Evolutionary conservation across 2,888 invertebrate species (phyloP), one percentile per base, ranked within the genome.

Genomic region (Incurvaria masculella): DNA sequence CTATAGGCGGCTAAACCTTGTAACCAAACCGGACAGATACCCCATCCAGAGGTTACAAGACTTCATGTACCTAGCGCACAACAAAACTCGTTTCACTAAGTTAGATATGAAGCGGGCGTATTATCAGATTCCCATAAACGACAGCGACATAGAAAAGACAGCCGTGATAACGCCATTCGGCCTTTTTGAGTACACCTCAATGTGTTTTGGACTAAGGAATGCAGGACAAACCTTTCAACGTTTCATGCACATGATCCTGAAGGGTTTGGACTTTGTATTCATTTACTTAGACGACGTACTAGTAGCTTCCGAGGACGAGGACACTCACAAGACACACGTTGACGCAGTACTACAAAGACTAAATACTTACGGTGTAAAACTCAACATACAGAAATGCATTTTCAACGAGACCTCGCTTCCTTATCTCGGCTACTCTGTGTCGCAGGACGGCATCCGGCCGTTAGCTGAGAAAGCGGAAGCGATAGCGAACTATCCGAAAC

Each of bases 141-240:
- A 48, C 8, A 58, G n/a, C 4, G 66, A 67, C 54, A 54, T 66
- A 4, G 55, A 50, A 1, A 68, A 72, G 50, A 68, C 68, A 0
- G 67, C 64, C 0, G 56, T 64, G 1, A 60, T 53, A 1, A 64
- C 65, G 2, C 61, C 62, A 0, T 61, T 62, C 46, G 62, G 64
- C 0, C 47, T 62, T 0, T 64, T 54, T 43, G 65, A 67, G 46
- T 65, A 57, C 26, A 18, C 50, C 1, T 21, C 51, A 18, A 64
- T 67, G 63, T 54, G 60, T 2, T 64, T 61, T 40, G 66, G 63
- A 2, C 50, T 67, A 4, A 49, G 59, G 1, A 65, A 64, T 42
- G 62, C 64, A 1, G 57, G 55, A 1, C 61, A 64, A 47, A 61
- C 65, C 2, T 65, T 56, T 50, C 64, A 65, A 47, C 43, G 61